A percentile compares a stretch with the other conserved stretches of the same genome.
phyloP scores from a whole-genome alignment of 2,888 invertebrate genomes.

The Drosophila atripex region DNA sequence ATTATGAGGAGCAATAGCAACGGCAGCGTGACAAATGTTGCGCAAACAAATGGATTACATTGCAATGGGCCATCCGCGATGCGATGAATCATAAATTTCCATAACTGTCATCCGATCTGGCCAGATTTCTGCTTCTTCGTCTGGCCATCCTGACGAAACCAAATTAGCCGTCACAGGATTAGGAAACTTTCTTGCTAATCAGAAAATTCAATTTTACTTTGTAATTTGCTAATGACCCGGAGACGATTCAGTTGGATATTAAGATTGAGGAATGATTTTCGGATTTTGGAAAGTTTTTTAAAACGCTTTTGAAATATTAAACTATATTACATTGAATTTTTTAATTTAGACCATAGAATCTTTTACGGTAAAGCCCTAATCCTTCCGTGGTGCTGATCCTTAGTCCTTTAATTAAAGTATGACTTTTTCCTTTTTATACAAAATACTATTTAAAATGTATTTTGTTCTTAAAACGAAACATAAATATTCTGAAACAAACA shows the following conservation, averaged over 20 bases:
- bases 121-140: conserved; percentile 29
- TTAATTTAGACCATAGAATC: too few relatives aligned
- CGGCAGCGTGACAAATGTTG: conserved; percentile 74
- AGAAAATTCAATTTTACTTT: conserved; percentile 42
- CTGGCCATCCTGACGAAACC: conserved; percentile 13
- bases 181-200: conserved; percentile 44
- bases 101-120: conserved; percentile 67
- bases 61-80: conserved; percentile 43
- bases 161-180: conserved; percentile 50
- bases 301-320: too few relatives aligned
- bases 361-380: too few relatives aligned
- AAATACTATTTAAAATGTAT: too few relatives aligned
- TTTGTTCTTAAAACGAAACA: too few relatives aligned
- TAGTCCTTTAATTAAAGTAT: too few relatives aligned
- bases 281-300: too few relatives aligned
- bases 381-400: too few relatives aligned
- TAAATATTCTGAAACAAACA: too few relatives aligned
- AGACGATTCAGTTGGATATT: neutral
- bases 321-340: too few relatives aligned
- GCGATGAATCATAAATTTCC: conserved; percentile 76
- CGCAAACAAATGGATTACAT: conserved; percentile 76
- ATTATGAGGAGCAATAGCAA: conserved; percentile 19
- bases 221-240: conserved; percentile 57
- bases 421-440: too few relatives aligned
- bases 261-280: too few relatives aligned